These are phyloP conservation scores for Tetheella fluctuosa DNA, from an alignment of 2,888 invertebrate genomes.

Conservation along the genomic window DNA sequence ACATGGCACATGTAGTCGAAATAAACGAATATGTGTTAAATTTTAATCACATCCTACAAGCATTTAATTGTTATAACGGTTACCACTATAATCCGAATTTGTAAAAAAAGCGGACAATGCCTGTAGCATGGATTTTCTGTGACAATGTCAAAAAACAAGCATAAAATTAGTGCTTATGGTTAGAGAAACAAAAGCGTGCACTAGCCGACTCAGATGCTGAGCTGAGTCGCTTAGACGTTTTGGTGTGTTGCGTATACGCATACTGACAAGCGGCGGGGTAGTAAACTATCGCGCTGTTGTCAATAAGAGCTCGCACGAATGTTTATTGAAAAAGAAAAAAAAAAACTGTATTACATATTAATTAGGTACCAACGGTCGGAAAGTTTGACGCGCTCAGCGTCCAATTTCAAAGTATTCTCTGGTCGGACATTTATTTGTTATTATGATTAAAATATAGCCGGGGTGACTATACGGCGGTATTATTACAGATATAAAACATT, in stretches of 20 bases:
- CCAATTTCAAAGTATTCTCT: not conserved
- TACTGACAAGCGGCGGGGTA: conserved; percentile 46
- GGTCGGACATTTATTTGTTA: not conserved
- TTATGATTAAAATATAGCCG: not conserved
- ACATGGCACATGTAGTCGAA: conserved; percentile 65
- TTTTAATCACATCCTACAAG: not conserved
- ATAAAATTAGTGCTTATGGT: not conserved
- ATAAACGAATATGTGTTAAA: conserved; percentile 34
- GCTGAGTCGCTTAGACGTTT: conserved; percentile 80
- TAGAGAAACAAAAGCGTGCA: conserved; percentile 70
- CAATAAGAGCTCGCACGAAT: conserved; percentile 15
- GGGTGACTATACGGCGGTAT: conserved; percentile 7
- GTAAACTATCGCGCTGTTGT: conserved; percentile 45
- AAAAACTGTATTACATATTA: not conserved
- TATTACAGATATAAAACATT: not conserved
- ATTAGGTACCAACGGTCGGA: not conserved
- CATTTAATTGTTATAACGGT: not conserved
- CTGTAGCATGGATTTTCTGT: not conserved
- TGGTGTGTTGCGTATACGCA: conserved; percentile 32
- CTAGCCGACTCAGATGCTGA: conserved; percentile 66
- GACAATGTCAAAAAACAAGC: not conserved
- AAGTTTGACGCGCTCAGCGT: not conserved
- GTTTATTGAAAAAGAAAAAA: too few species aligned
- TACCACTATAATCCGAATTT: too few species aligned
- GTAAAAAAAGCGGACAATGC: too few species aligned